Base-by-base conservation (phyloP, 2,888 invertebrate species). In the Athrips mouffetella region DNA sequence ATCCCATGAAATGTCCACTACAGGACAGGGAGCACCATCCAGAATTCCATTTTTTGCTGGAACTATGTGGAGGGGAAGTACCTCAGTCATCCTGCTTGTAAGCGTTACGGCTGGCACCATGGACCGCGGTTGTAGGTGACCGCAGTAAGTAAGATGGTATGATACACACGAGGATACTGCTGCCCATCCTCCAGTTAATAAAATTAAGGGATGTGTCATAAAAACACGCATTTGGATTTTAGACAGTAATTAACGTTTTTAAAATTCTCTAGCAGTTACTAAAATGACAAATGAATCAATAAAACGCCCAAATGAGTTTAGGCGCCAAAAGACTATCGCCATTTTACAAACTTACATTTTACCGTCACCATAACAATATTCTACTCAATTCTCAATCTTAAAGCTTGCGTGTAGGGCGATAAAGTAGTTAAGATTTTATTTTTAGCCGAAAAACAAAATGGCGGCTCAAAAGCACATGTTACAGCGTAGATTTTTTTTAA, bases 251-350 rank as follows among this genome's bases (percentile, higher is more conserved):
- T 23, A 40, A 25, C 41, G 27, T 47, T 35, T 23, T 41, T 27
- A 46, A 27, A 51, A 49, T 45, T 45, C 15, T 7, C 5, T 7
- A 16, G 18, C 45, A 57, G 15, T 40, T 53, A 52, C 57, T 54
- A 53, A 65, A 57, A 60, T 63, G 67, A 65, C 66, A 62, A 66
- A 65, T 63, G 60, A 67, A 70, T 70, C 71, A 68, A 71, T 76
- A 74, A 70, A 67, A 66, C 53, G 51, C 58, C 63, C 62, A 51
- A 63, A 58, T 48, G 58, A 53, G 54, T 60, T 49, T 63, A 56
- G 80, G 79, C 82, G 79, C 77, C 76, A 80, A 82, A 80, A 72
- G 67, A 69, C 59, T 63, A 62, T 66, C 57, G 68, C 30, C 16
- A 25, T 15, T 5, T 13, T 40, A 23, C 46, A 33, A 42, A 47